Percentiles rank a stretch among this genome's conserved stretches.
Evolutionary conservation across 2,888 invertebrate genomes (phyloP).

Genomic region (Glyphotaelius pellucidus): DNA sequence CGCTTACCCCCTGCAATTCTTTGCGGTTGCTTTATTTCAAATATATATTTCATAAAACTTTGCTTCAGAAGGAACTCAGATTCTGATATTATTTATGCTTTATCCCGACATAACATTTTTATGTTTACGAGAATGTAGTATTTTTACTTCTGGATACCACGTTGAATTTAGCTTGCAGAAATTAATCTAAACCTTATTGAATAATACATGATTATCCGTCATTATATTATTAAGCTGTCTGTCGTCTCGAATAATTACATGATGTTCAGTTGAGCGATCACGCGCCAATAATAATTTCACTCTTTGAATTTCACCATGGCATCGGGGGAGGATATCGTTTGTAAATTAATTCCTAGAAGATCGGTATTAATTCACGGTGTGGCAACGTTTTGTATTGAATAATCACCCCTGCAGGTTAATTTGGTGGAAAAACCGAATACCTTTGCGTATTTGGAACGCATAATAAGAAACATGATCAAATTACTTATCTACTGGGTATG

Average conservation of each 20-base stretch:
- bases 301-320: constrained; percentile 27
- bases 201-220: background rate
- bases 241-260: constrained; percentile 39
- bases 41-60: constrained; percentile 41
- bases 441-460: constrained; percentile 6
- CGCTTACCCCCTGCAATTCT: constrained; percentile 41
- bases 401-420: constrained; percentile 51
- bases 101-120: background rate
- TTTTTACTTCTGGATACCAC: background rate
- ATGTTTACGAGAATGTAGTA: background rate
- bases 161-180: background rate
- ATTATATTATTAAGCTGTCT: constrained; percentile 20
- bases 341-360: constrained; percentile 35
- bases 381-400: constrained; percentile 46
- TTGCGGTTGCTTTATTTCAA: constrained; percentile 44
- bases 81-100: background rate
- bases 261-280: constrained; percentile 24
- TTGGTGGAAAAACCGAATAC: constrained; percentile 38
- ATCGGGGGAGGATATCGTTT: constrained; percentile 36
- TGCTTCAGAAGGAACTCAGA: background rate
- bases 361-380: constrained; percentile 47
- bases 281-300: constrained; percentile 44
- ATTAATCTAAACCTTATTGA: background rate
- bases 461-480: constrained; percentile 13
- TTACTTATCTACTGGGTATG: background rate